Evolutionary conservation across 2,113 vertebrate genomes (phyloP).

Genomic region (Gopherus flavomarginatus): DNA sequence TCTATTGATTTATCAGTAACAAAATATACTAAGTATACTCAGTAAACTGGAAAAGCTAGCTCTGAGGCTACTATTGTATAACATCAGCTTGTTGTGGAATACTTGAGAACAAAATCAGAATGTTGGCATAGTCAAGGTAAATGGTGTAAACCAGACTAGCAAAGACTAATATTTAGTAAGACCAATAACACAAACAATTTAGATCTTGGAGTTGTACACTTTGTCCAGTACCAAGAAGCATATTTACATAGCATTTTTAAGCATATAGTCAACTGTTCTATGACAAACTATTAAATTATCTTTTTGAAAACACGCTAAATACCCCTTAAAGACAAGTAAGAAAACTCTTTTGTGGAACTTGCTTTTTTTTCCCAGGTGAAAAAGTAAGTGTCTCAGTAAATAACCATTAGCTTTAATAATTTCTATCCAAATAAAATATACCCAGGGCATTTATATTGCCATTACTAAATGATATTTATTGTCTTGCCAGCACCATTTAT

Average conservation of each 20-base stretch:
- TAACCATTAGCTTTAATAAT: slow-evolving; percentile 65
- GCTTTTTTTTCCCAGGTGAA: slow-evolving; percentile 4
- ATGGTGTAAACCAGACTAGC: slow-evolving; percentile 65
- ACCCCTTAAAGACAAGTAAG: slow-evolving; percentile 52
- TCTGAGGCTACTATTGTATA: slow-evolving; percentile 68
- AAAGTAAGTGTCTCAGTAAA: slow-evolving; percentile 54
- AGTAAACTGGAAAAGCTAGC: slow-evolving; percentile 74
- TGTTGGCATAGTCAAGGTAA: slow-evolving; percentile 75
- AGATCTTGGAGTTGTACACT: slow-evolving; percentile 69
- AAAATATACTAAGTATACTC: slow-evolving; percentile 78
- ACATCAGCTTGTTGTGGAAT: slow-evolving; percentile 79
- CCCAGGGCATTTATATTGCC: slow-evolving; percentile 56
- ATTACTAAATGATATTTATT: slow-evolving; percentile 63
- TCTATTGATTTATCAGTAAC: slow-evolving; percentile 83
- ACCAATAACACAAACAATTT: slow-evolving; percentile 78
- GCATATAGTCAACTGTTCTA: slow-evolving; percentile 62
- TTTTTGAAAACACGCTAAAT: slow-evolving; percentile 60
- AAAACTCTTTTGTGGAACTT: slow-evolving; percentile 52
- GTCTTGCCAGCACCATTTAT: slow-evolving; percentile 64
- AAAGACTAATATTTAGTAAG: slow-evolving; percentile 83
- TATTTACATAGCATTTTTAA: slow-evolving; percentile 73
- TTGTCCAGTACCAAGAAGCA: slow-evolving; percentile 69
- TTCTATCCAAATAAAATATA: slow-evolving; percentile 67
- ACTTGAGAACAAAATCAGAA: slow-evolving; percentile 77
- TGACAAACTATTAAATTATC: slow-evolving; percentile 72